Evolutionary conservation across 92 coral and sea anemone species (phyloP).

Genomic region (Muricea muricata): DNA sequence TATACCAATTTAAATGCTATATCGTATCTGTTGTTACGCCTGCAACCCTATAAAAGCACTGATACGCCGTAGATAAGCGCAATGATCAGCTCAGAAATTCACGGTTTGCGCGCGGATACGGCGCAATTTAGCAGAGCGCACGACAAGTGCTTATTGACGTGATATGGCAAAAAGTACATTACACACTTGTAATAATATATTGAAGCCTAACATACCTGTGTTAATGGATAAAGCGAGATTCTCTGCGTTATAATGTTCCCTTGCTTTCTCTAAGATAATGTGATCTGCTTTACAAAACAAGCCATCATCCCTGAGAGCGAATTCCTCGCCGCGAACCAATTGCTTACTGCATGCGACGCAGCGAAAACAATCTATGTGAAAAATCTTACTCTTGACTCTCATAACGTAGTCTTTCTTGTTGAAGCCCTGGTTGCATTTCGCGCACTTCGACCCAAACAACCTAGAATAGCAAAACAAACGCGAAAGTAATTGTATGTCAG

Average conservation of each 20-base stretch:
- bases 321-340: slow-evolving; percentile 96
- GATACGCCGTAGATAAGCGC: slow-evolving; percentile 32
- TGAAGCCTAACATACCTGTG: slow-evolving; percentile 17
- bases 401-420: slow-evolving; percentile 97
- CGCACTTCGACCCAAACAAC: slow-evolving; percentile 98
- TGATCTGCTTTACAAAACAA: slow-evolving; percentile 98
- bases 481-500: too few species aligned
- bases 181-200: background rate
- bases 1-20: slow-evolving; percentile 36
- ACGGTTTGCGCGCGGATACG: slow-evolving; percentile 18
- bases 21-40: slow-evolving; percentile 48
- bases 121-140: background rate
- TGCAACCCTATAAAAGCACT: slow-evolving; percentile 37
- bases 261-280: slow-evolving; percentile 95
- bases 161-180: background rate
- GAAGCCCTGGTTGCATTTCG: slow-evolving; percentile 91
- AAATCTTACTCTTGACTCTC: slow-evolving; percentile 95
- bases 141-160: background rate
- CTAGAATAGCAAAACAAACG: too few species aligned
- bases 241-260: slow-evolving; percentile 26
- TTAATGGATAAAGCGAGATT: slow-evolving; percentile 12
- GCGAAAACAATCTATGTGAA: slow-evolving; percentile 97
- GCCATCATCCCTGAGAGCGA: slow-evolving; percentile 95
- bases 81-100: slow-evolving; percentile 1
- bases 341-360: slow-evolving; percentile 98